Conservation (phyloP, 2,888 invertebrate genomes). For the Metopia argyrocephala region DNA sequence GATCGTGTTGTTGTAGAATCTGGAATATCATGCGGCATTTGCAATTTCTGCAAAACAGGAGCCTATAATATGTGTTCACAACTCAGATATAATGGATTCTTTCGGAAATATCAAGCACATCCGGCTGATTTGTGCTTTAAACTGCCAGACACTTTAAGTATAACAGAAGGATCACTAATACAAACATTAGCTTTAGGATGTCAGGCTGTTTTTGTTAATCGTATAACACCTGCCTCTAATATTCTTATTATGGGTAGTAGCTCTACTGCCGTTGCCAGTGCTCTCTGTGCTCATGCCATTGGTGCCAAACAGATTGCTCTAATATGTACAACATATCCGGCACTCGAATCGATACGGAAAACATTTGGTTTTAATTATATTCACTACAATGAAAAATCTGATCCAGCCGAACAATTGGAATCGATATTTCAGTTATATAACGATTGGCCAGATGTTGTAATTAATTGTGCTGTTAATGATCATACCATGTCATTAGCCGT, state of each 20-base stretch:
- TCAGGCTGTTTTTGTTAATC: slow-evolving; percentile 71
- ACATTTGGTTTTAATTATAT: slow-evolving; percentile 69
- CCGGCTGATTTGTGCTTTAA: slow-evolving; percentile 74
- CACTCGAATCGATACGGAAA: slow-evolving; percentile 64
- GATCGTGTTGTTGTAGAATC: slow-evolving; percentile 96
- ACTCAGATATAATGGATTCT: slow-evolving; percentile 71
- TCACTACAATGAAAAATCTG: slow-evolving; percentile 59
- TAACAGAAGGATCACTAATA: slow-evolving; percentile 71
- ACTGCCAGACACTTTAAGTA: slow-evolving; percentile 66
- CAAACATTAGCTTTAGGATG: slow-evolving; percentile 72
- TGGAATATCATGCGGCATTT: slow-evolving; percentile 90
- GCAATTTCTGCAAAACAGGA: slow-evolving; percentile 86
- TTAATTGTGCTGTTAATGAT: slow-evolving; percentile 72
- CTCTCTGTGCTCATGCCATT: slow-evolving; percentile 71
- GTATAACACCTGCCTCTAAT: slow-evolving; percentile 70
- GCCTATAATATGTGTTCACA: slow-evolving; percentile 72
- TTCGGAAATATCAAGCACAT: slow-evolving; percentile 71
- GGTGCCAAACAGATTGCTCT: slow-evolving; percentile 71
- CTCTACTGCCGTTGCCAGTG: slow-evolving; percentile 71
- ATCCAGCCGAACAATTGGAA: slow-evolving; percentile 67
- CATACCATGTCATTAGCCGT: slow-evolving; percentile 73
- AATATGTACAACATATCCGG: slow-evolving; percentile 65
- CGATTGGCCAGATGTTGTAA: slow-evolving; percentile 72
- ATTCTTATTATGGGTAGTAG: slow-evolving; percentile 72
- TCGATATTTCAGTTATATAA: slow-evolving; percentile 65